phyloP scores from a whole-genome alignment of 2,888 invertebrate genomes.

The Trissolcus japonicus region DNA sequence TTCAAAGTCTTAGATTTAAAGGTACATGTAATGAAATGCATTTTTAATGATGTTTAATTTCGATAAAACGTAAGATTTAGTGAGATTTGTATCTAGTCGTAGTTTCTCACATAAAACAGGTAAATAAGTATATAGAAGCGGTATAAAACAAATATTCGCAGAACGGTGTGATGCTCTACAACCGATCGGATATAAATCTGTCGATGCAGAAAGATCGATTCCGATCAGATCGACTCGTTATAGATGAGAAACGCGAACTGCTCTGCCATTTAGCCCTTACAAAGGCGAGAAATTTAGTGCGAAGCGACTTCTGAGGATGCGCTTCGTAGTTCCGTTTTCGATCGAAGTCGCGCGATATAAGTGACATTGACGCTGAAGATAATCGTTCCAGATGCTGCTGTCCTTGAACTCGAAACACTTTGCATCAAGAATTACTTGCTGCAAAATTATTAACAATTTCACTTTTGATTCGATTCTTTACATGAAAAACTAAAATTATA shows the following conservation, averaged over 20 bases:
- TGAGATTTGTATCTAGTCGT: too few relatives aligned
- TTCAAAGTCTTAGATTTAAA: too few relatives aligned
- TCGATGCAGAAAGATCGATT: slow-evolving; percentile 62
- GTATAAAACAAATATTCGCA: slow-evolving; percentile 55
- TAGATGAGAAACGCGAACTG: slow-evolving; percentile 63
- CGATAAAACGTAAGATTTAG: too few relatives aligned
- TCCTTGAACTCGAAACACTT: slow-evolving; percentile 55
- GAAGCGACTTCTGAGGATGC: slow-evolving; percentile 57
- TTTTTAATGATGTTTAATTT: too few relatives aligned
- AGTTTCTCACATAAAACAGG: slow-evolving; percentile 2
- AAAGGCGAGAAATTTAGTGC: slow-evolving; percentile 61
- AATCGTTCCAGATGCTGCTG: slow-evolving; percentile 57
- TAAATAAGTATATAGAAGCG: slow-evolving; percentile 6
- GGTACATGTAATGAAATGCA: too few relatives aligned
- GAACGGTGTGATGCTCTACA: slow-evolving; percentile 46
- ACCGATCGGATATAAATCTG: slow-evolving; percentile 68
- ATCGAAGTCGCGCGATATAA: slow-evolving; percentile 59
- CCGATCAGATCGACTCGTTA: slow-evolving; percentile 70
- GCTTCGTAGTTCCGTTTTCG: slow-evolving; percentile 61
- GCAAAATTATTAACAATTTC: not conserved
- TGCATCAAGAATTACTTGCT: slow-evolving; percentile 4
- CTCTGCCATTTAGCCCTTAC: slow-evolving; percentile 59
- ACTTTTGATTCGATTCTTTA: not conserved
- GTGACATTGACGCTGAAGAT: slow-evolving; percentile 54
- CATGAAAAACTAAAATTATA: not conserved